Base-by-base conservation (phyloP, 2,888 invertebrate genomes). In the Sepioteuthis lessoniana region DNA sequence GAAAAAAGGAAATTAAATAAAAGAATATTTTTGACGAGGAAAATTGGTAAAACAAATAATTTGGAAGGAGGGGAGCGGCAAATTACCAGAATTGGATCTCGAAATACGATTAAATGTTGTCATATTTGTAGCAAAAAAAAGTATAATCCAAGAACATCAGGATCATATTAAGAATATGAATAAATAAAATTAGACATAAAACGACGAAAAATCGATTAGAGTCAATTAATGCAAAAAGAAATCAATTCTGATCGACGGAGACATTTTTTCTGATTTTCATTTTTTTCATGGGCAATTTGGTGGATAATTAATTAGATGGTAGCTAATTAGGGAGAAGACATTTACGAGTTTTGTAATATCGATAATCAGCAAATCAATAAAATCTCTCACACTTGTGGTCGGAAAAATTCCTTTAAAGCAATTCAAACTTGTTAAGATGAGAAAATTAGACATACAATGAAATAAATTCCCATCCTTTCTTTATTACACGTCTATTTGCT, bases 311-410 rank as follows among this genome's bases (percentile, higher is more conserved):
- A 76, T 76, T 76, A 76, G 76, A 10, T 76, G 16, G n/a, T n/a
- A 2, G 13, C n/a, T 76, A 76, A 76, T 76, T n/a, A n/a, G 76
- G n/a, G 13, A 76, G 1, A 76, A 76, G 16, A n/a, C 16, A n/a
- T 76, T 76, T 76, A 76, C 76, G n/a, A 76, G 76, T 76, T 76
- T 76, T 76, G n/a, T 76, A 76, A 16, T 76, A 76, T 76, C 76
- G 76, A 76, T 76, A 76, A 76, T 76, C n/a, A 3, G n/a, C n/a
- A n/a, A 76, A 76, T 76, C n/a, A 76, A 76, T 76, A n/a, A 76
- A 76, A n/a, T 76, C 76, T 76, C n/a, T 76, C 76, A 76, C n/a
- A 76, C 76, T 76, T 76, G 76, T 19, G 2, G 13, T 76, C 4
- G n/a, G n/a, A 0, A 76, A 10, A 76, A 76, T 76, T 76, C 76